Evolutionary conservation across 2,888 invertebrate species (phyloP).

Genomic region (Nysson spinosus): DNA sequence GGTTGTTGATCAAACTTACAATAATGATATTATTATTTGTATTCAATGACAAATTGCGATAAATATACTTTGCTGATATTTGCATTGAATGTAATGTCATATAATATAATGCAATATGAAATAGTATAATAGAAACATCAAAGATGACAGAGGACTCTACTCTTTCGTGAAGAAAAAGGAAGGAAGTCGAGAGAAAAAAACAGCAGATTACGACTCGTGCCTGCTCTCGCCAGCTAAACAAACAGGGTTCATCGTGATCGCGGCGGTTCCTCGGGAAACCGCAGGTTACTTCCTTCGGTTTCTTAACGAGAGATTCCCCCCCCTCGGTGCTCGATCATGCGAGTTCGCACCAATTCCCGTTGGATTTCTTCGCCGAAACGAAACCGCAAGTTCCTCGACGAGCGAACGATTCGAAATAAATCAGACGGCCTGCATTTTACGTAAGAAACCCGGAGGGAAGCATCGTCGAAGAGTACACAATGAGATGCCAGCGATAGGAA

Average conservation of each 20-base stretch:
- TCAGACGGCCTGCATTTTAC: slow-evolving; percentile 14
- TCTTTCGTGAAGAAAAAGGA: neutral
- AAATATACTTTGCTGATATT: too few relatives aligned
- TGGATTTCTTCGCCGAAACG: slow-evolving; percentile 56
- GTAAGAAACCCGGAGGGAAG: slow-evolving; percentile 26
- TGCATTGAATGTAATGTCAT: too few relatives aligned
- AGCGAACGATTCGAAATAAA: slow-evolving; percentile 36
- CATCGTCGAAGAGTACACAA: slow-evolving; percentile 13
- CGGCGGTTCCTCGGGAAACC: slow-evolving; percentile 58
- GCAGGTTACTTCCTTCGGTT: slow-evolving; percentile 58
- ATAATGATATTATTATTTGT: too few relatives aligned
- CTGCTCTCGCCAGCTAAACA: too few relatives aligned
- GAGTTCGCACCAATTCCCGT: slow-evolving; percentile 63
- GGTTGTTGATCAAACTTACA: too few relatives aligned
- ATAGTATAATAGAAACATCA: too few relatives aligned
- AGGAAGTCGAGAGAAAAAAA: slow-evolving; percentile 19
- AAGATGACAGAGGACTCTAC: too few relatives aligned
- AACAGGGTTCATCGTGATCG: slow-evolving; percentile 44
- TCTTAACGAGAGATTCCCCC: slow-evolving; percentile 65
- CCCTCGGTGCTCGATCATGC: slow-evolving; percentile 61
- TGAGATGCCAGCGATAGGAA: slow-evolving; percentile 4
- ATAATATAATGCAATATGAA: too few relatives aligned
- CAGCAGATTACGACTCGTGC: slow-evolving; percentile 30
- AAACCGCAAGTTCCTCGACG: slow-evolving; percentile 55
- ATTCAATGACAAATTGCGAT: too few relatives aligned